A percentile compares a stretch with the other conserved stretches of the same genome.
Conservation (phyloP, 1,140 invertebrate species). For the Sinonovacula constricta region DNA sequence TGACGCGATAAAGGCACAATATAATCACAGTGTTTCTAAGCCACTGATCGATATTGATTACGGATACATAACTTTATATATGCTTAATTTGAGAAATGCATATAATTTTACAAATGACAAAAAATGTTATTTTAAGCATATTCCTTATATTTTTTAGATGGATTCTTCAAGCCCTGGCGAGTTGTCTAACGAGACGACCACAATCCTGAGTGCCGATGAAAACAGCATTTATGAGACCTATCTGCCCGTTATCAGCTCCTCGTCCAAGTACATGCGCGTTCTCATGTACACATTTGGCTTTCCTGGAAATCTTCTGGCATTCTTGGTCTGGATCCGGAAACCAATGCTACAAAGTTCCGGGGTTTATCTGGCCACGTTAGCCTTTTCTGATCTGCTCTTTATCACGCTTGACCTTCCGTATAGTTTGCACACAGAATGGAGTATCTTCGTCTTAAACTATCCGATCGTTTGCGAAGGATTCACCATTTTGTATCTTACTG, state of each 20-base stretch:
- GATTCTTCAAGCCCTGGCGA: no score
- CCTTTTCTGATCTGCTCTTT: conserved; percentile 74
- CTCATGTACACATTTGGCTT: conserved; percentile 74
- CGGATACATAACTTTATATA: no score
- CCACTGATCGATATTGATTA: no score
- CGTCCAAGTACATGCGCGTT: conserved; percentile 60
- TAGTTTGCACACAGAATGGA: conserved; percentile 74
- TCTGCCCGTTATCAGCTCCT: conserved; percentile 48
- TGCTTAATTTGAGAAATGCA: no score
- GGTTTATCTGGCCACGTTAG: conserved; percentile 76
- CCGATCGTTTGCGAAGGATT: conserved; percentile 72
- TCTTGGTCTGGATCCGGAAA: conserved; percentile 76
- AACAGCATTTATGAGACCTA: conserved; percentile 53
- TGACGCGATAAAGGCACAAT: no score
- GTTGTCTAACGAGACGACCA: neutral
- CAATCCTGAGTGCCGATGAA: neutral
- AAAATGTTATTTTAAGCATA: no score
- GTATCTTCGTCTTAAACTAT: conserved; percentile 57
- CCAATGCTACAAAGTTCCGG: conserved; percentile 76
- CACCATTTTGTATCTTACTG: conserved; percentile 68
- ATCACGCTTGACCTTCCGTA: conserved; percentile 71
- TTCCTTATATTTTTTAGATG: no score
- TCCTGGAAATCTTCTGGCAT: conserved; percentile 74
- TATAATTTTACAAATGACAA: no score
- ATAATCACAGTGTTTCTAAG: no score